Percentiles rank a stretch among this genome's conserved stretches.
phyloP scores from a whole-genome alignment of 2,113 vertebrate species.

The Rhinoderma darwinii region DNA sequence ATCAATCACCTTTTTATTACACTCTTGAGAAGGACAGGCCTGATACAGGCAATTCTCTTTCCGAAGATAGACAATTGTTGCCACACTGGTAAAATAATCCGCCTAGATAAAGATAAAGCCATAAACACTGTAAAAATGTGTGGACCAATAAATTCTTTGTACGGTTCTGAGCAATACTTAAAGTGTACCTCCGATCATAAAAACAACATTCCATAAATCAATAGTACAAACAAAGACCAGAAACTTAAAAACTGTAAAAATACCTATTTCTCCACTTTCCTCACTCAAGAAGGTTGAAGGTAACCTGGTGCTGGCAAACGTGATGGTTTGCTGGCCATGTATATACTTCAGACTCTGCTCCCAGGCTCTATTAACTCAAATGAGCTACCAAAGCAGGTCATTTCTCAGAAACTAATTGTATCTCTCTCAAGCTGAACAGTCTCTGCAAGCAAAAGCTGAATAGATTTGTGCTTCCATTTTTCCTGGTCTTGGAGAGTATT shows the following conservation, averaged over 20 bases:
- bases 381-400: slow-evolving; percentile 65
- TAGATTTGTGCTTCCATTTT: not conserved
- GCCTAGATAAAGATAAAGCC: slow-evolving; percentile 74
- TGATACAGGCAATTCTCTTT: slow-evolving; percentile 97
- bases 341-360: slow-evolving; percentile 63
- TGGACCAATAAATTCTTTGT: not conserved
- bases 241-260: too few relatives aligned
- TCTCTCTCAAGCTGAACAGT: slow-evolving; percentile 63
- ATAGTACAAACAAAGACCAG: too few relatives aligned
- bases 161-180: not conserved
- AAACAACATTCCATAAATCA: too few relatives aligned
- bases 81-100: slow-evolving; percentile 90
- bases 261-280: too few relatives aligned
- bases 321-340: slow-evolving; percentile 20
- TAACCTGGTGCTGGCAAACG: not conserved
- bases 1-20: slow-evolving; percentile 97
- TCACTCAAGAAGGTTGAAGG: not conserved
- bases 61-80: slow-evolving; percentile 88
- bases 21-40: slow-evolving; percentile 91
- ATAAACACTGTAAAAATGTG: slow-evolving; percentile 37
- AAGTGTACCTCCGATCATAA: too few relatives aligned
- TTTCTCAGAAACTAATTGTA: slow-evolving; percentile 47
- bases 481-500: not conserved
- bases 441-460: slow-evolving; percentile 29
- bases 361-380: slow-evolving; percentile 65